These are phyloP conservation scores for Drosophila murphyi DNA, from an alignment of 1,140 invertebrate species.

Conservation along the genomic window DNA sequence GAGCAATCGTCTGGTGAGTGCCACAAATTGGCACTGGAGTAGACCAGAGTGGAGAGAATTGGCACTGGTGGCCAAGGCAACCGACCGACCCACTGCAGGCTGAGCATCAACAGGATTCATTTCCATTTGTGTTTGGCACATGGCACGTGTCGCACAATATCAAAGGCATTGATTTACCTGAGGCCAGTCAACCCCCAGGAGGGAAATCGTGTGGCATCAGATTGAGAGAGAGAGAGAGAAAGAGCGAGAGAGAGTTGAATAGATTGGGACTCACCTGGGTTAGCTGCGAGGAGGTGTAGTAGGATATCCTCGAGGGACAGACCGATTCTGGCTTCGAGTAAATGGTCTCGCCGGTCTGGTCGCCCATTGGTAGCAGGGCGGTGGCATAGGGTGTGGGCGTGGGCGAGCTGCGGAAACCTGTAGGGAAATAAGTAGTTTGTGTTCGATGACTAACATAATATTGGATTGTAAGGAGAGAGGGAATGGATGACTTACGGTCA, in stretches of 20 bases:
- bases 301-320: conserved; percentile 80
- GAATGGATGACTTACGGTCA: conserved; percentile 70
- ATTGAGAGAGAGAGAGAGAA: background rate
- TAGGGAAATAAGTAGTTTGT: conserved; percentile 19
- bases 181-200: conserved; percentile 43
- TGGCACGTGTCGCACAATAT: conserved; percentile 71
- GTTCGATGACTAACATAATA: conserved; percentile 14
- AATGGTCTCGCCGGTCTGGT: conserved; percentile 82
- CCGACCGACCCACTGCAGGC: conserved; percentile 17
- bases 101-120: conserved; percentile 64
- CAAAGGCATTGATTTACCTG: conserved; percentile 72
- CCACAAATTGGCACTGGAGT: conserved; percentile 53
- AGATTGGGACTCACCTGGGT: conserved; percentile 70
- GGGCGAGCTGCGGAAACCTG: conserved; percentile 85
- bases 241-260: background rate
- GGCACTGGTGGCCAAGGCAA: conserved; percentile 45
- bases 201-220: conserved; percentile 7
- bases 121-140: conserved; percentile 62
- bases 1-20: conserved; percentile 59
- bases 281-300: conserved; percentile 77
- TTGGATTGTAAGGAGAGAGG: background rate
- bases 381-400: conserved; percentile 88
- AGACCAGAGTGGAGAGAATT: background rate
- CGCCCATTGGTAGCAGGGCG: conserved; percentile 68
- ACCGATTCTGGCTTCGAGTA: conserved; percentile 84